These are phyloP conservation scores for Masticophis lateralis DNA, from an alignment of 2,797 vertebrate genomes.

Conservation along the genomic window DNA sequence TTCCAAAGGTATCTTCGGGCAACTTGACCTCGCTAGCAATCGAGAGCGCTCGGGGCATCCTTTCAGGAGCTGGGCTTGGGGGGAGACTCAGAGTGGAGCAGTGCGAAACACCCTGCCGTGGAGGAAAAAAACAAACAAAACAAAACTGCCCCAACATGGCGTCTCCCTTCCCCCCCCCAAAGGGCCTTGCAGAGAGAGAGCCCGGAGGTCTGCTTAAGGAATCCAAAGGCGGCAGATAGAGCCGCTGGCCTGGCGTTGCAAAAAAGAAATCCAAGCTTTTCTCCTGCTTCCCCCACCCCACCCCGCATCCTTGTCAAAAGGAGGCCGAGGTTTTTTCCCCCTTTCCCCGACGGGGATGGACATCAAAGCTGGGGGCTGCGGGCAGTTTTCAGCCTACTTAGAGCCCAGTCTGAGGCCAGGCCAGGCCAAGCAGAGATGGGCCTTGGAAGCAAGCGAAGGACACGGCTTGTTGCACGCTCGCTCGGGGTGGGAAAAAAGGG, in stretches of 20 bases:
- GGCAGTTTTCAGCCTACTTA: neutral
- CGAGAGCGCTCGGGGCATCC: neutral
- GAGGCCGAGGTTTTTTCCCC: neutral
- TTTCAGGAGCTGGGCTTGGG: conserved; percentile 1
- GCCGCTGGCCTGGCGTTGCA: conserved; percentile 49
- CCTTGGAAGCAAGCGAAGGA: neutral
- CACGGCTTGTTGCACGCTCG: neutral
- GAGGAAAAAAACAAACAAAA: conserved; percentile 34
- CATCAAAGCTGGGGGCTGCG: neutral
- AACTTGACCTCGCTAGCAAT: conserved; percentile 7
- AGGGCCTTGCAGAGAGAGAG: conserved; percentile 35
- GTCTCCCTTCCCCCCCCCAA: conserved; percentile 62
- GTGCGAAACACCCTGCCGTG: conserved; percentile 63
- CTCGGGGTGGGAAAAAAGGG: neutral
- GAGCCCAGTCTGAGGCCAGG: neutral
- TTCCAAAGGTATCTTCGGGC: neutral
- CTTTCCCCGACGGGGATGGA: neutral
- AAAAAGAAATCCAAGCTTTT: conserved; percentile 68
- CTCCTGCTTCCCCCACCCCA: conserved; percentile 16
- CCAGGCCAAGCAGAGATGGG: neutral
- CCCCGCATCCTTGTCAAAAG: neutral
- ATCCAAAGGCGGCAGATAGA: conserved; percentile 34
- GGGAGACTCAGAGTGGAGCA: conserved; percentile 12
- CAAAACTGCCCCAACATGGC: conserved; percentile 73
- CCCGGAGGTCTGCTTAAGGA: neutral